These are phyloP conservation scores for Sciurus carolinensis DNA, from an alignment of 2,797 vertebrate genomes.

Conservation along the genomic window DNA sequence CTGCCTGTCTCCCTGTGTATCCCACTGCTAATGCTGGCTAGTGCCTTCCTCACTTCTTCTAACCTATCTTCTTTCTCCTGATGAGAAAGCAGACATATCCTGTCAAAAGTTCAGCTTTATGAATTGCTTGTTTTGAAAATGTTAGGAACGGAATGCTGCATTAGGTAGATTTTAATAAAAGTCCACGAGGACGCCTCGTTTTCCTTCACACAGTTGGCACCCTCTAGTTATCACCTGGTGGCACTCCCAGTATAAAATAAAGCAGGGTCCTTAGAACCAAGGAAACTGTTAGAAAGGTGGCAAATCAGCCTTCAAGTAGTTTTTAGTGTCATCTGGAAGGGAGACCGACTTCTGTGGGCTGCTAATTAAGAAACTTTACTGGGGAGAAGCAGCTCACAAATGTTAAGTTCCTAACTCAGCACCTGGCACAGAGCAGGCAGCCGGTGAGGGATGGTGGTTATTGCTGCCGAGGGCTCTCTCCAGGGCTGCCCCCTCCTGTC, in stretches of 20 bases:
- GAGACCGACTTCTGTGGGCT: not conserved
- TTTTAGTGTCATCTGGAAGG: not conserved
- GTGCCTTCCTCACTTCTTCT: not conserved
- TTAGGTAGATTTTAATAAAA: not conserved
- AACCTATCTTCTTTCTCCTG: not conserved
- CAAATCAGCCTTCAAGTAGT: not conserved
- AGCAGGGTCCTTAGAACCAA: not conserved
- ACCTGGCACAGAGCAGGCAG: not conserved
- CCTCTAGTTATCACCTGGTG: not conserved
- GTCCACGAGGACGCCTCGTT: not conserved
- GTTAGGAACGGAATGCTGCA: not conserved
- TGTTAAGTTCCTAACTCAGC: not conserved
- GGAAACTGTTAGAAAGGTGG: not conserved
- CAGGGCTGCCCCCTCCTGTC: not conserved
- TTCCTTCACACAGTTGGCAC: not conserved
- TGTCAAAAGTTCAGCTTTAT: not conserved
- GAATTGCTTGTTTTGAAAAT: not conserved
- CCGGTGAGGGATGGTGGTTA: not conserved
- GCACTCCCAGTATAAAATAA: not conserved
- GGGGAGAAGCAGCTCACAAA: not conserved
- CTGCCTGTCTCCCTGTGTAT: fast-evolving
- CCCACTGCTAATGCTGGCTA: not conserved
- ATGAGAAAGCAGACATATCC: not conserved
- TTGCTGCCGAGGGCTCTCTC: not conserved
- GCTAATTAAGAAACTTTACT: not conserved